Base-by-base conservation (phyloP, 2,888 invertebrate genomes). In the Lasioglossum leucozonium region DNA sequence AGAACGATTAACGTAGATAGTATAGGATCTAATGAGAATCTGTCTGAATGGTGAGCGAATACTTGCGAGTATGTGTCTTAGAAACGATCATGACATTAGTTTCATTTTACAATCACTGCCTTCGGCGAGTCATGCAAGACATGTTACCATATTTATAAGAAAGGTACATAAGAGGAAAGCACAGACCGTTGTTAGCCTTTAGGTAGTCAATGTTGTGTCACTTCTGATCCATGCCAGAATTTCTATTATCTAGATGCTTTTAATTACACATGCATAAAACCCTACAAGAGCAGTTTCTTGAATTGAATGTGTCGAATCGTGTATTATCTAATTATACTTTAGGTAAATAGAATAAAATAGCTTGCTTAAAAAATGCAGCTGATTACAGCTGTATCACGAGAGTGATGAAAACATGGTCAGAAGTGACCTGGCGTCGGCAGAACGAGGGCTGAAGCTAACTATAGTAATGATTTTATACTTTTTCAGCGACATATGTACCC, bases 41-140 rank as follows among this genome's bases (percentile, higher is more conserved):
- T 79, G 62, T 69, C 58, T 77, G 71, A 84, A 79, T 79, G 79
- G 44, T 69, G 76, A 85, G 44, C 73, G 84, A 80, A 47, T 84
- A 90, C 40, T 47, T 69, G 72, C 11, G 58, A 81, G 75, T 79
- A 89, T 34, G 51, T 79, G 82, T 77, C 74, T 80, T 89, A 81
- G 79, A 69, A 76, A 62, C 79, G 83, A 84, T 81, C 86, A 81
- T 82, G 77, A 81, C 72, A 84, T 58, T 86, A 75, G 74, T 82
- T 79, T 87, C 76, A 82, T 85, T 86, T 55, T 82, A 85, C 81
- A 78, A 88, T 84, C 89, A 90, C 88, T 90, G 89, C 88, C 90
- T 89, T 55, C 26, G 85, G 87, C 89, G 87, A 79, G 73, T 79
- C 81, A 84, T 71, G 65, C 55, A 44, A 73, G 78, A 81, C 55